Evolutionary conservation across 2,797 vertebrate genomes (phyloP).

Genomic region (Hafferia zeledoni): DNA sequence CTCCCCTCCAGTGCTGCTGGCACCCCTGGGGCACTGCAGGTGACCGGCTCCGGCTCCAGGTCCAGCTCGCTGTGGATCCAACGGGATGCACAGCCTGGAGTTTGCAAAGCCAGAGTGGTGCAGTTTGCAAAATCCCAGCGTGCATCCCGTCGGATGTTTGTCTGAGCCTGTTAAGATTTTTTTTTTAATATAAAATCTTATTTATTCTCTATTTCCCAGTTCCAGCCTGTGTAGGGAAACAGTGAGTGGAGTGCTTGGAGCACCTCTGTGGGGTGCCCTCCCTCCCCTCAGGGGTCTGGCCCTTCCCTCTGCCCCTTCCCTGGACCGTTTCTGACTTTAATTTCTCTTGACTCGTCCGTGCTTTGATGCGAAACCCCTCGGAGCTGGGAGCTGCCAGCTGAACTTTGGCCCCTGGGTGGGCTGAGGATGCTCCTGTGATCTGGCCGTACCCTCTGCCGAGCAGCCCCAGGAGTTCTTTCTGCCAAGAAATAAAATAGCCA

Average conservation of each 20-base stretch:
- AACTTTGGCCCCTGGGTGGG: constrained; percentile 65
- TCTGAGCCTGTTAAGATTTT: neutral
- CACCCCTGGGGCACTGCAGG: constrained; percentile 16
- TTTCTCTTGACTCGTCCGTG: constrained; percentile 25
- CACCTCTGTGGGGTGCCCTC: neutral
- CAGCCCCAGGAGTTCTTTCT: constrained; percentile 59
- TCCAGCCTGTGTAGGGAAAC: neutral
- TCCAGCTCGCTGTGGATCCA: neutral
- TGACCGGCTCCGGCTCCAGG: neutral
- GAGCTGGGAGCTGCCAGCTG: constrained; percentile 27
- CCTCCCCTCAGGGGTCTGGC: neutral
- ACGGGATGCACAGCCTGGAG: neutral
- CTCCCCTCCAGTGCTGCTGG: neutral
- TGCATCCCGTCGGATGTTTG: fast-evolving
- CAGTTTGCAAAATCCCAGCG: neutral
- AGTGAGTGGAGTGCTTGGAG: fast-evolving
- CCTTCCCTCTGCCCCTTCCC: neutral
- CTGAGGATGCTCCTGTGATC: constrained; percentile 55
- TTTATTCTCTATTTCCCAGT: neutral
- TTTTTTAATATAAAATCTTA: neutral
- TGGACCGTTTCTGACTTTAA: constrained; percentile 50
- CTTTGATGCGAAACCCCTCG: constrained; percentile 35
- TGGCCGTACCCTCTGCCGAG: constrained; percentile 17
- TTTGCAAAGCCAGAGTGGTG: neutral
- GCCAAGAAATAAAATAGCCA: constrained; percentile 53